Percentiles rank a stretch among this genome's conserved stretches.
Conservation (phyloP, 2,797 vertebrate genomes). For the Thaleichthys pacificus region DNA sequence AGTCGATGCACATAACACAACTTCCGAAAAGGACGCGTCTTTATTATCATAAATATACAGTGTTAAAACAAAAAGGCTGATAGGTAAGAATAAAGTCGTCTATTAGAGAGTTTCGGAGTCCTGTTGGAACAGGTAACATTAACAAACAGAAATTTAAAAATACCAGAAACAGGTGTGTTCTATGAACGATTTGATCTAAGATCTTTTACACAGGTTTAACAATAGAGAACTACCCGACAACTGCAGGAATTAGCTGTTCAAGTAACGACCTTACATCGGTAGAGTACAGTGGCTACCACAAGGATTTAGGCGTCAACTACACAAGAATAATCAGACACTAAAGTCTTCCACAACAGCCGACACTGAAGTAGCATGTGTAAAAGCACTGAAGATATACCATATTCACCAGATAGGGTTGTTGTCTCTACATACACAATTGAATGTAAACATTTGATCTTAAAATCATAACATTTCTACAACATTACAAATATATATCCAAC, state of each 20-base stretch:
- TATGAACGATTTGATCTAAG: not conserved
- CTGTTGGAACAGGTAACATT: too few species aligned
- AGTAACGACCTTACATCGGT: not conserved
- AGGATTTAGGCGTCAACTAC: too few species aligned
- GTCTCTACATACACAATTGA: conserved; percentile 27
- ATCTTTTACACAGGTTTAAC: conserved; percentile 28
- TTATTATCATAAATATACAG: conserved; percentile 68
- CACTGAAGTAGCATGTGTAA: not conserved
- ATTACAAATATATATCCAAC: not conserved
- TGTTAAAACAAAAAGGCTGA: conserved; percentile 50
- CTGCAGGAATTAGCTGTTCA: not conserved
- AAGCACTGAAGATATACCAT: not conserved
- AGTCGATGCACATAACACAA: conserved; percentile 11
- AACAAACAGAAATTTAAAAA: not conserved
- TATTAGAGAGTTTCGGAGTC: not conserved
- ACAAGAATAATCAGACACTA: too few species aligned
- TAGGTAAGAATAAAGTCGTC: conserved; percentile 20
- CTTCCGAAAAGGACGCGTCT: too few species aligned
- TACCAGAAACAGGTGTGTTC: conserved; percentile 13
- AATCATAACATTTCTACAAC: not conserved
- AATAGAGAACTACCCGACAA: not conserved
- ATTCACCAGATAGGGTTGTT: not conserved
- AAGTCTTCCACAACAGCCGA: not conserved
- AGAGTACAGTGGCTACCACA: too few species aligned
- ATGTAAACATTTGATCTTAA: conserved; percentile 22